Base-by-base conservation (phyloP, 1,140 invertebrate species). In the Drosophila burlai region DNA sequence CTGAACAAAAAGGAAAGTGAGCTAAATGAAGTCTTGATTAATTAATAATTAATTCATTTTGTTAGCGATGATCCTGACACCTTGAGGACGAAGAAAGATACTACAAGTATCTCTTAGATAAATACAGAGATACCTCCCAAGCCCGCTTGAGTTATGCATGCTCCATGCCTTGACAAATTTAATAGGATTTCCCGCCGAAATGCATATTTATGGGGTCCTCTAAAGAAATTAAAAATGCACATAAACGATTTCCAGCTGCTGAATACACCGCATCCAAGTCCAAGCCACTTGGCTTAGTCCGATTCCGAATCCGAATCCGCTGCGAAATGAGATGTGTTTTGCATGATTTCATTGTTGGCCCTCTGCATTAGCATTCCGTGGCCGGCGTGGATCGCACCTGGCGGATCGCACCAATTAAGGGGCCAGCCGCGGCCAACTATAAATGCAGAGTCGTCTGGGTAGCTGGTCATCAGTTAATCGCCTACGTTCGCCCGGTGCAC, bases 271-370 rank as follows among this genome's bases (percentile, higher is more conserved):
- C 16, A 49, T 26, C 49, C 47, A 16, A 18, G 11, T 11, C 29
- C 16, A 9, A 50, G 4, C 43, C 4, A 11, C n/a, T n/a, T 21
- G 18, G 6, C 43, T 4, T 3, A 21, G 18, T 45, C 43, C 21
- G 21, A 46, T 21, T 18, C 49, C 42, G n/a, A 9, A 21, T 34
- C 34, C 29, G 50, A 34, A 15, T 54, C 29, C 50, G 13, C 52
- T 2, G 34, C 45, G 50, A 76, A 79, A 79, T 79, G 65, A 79
- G 77, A 79, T 79, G 76, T 79, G 73, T 83, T 76, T 81, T 89
- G 81, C 85, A 90, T 59, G 85, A 83, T 84, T 76, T 89, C 83
- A 83, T 84, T 87, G 65, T 87, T 72, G 63, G 45, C 63, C 61
- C 49, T 79, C 80, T 71, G 66, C 85, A 89, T 89, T 83, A 76